Base-by-base conservation (phyloP, 2,113 vertebrate species). In the Pitta sordida region DNA sequence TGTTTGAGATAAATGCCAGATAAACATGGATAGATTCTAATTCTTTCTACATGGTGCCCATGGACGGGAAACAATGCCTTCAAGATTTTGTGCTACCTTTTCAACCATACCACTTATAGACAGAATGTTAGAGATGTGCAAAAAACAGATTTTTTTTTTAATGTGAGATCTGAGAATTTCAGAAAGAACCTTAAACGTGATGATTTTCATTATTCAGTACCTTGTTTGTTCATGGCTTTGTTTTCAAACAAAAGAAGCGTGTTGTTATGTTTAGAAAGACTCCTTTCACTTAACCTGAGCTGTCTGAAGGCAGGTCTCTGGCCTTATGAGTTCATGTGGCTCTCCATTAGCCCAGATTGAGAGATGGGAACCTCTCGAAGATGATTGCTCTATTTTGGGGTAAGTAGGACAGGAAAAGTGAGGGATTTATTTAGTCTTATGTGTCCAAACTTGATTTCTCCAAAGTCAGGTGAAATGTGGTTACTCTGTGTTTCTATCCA, bases 1-100 rank as follows among this genome's bases (percentile, higher is more conserved):
- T 49, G 48, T 76, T 91, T 94, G 63, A 89, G 91, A 90, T 85
- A 93, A 95, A 90, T 0, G 7, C 21, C 37, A 80, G 86, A 93
- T 89, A 88, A 90, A 80, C 30, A 39, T 23, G 49, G 27, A 55
- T 44, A 30, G n/a, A 76, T 96, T 70, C 70, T 90, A 60, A 85
- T 62, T 68, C 74, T 79, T 84, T 41, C 83, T 75, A 46, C 49
- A 27, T 34, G 69, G 34, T 43, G 23, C 10, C 11, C 18, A 73
- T 67, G 55, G 68, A 89, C 80, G 29, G 56, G 67, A 75, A 96
- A 79, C 65, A 62, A 64, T 43, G 14, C 26, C 53, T 73, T 90
- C 22, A 55, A 62, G 21, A 75, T 58, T 58, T 75, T 34, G 18
- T 82, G 36, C 48, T 79, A 20, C 37, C 41, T 93, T 85, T 75